Percentiles rank a stretch among this genome's conserved stretches.
Conservation (phyloP, 2,113 vertebrate species). For the Oncorhynchus kisutch region DNA sequence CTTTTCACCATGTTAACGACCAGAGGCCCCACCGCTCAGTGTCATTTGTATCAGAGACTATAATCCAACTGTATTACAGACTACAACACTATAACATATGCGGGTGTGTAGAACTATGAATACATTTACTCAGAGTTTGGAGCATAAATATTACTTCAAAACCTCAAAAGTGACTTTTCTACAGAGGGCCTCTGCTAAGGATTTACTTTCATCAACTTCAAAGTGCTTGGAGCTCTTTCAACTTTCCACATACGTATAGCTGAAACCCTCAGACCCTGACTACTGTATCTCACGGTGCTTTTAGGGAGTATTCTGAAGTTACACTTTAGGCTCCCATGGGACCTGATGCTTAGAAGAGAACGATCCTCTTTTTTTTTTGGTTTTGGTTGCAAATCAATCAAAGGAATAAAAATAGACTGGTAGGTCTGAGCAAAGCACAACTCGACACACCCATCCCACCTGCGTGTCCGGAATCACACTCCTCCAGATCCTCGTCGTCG, state of each 20-base stretch:
- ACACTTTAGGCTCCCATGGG: conserved; percentile 85
- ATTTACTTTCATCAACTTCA: conserved; percentile 48
- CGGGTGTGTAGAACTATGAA: background rate
- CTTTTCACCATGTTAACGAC: conserved; percentile 79
- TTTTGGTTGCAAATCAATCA: conserved; percentile 83
- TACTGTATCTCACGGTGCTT: conserved; percentile 24
- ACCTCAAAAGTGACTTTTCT: conserved; percentile 22
- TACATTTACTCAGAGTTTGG: background rate
- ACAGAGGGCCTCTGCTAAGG: conserved; percentile 34
- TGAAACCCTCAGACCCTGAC: conserved; percentile 24
- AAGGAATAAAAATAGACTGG: conserved; percentile 46
- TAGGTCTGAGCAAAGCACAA: conserved; percentile 86
- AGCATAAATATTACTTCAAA: background rate
- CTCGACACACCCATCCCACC: conserved; percentile 96
- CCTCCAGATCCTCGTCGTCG: conserved; percentile 96
- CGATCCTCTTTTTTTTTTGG: conserved; percentile 53
- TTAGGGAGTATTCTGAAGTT: conserved; percentile 56
- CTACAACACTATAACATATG: background rate
- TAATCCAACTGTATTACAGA: background rate
- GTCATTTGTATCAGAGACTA: conserved; percentile 53
- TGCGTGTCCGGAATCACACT: conserved; percentile 94
- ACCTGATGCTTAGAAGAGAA: conserved; percentile 86
- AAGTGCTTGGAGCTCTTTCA: conserved; percentile 41
- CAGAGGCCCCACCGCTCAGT: conserved; percentile 84
- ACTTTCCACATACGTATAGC: conserved; percentile 34